Evolutionary conservation across 1,140 invertebrate species (phyloP), one percentile per base, ranked within the genome.

Genomic region (Drosophila bipectinata): DNA sequence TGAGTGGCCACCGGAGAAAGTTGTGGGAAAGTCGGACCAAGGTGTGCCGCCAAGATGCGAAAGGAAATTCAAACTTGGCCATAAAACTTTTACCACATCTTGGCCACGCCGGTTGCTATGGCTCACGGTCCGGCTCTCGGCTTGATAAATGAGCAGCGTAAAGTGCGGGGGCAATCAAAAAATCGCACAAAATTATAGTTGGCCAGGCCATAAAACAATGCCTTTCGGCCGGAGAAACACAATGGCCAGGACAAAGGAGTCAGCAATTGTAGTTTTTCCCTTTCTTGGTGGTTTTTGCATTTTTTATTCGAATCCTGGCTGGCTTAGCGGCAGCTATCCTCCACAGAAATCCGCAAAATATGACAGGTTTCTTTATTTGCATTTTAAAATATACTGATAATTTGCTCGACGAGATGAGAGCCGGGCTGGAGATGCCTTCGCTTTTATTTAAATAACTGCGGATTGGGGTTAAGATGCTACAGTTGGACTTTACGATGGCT

Each of bases 101-200:
- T 67, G 52, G 71, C 66, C 52, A 69, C 49, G 63, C 30, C 15
- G 41, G 51, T 32, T 48, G 34, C 44, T 49, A 12, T 15, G 26
- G 28, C 44, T 45, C 64, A 82, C 67, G 47, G 59, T 59, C 68
- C 6, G 15, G 44, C 18, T 47, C 82, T 72, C 6, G 15, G 44
- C 18, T 47, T 88, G 82, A 87, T 87, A 87, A 87, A 87, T 87
- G 82, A 87, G 82, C 82, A 76, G 73, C 62, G 59, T 72, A 60
- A 73, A 84, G 59, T 71, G 47, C 49, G 83, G 59, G 78, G 78
- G 71, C 82, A 87, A 88, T 87, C 82, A 88, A 85, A 82, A 82
- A 82, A 87, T 82, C 75, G 79, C 55, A 72, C 66, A 88, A 87
- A 88, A 87, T 87, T 82, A 87, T 87, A 80, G 81, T 80, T 84